These are phyloP conservation scores for Troilus luridus DNA, from an alignment of 2,888 invertebrate genomes.

Conservation along the genomic window DNA sequence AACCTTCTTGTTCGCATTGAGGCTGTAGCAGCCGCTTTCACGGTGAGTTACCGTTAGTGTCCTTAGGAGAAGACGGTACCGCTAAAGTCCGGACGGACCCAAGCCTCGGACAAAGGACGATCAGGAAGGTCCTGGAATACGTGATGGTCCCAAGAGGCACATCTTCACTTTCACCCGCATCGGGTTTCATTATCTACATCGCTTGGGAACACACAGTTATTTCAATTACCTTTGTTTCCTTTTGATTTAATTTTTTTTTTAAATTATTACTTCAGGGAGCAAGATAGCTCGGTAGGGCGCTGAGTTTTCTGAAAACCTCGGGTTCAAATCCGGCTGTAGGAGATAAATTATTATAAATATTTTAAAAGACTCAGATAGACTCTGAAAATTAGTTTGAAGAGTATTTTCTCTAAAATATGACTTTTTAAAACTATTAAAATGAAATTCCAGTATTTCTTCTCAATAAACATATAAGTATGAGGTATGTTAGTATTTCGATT, in stretches of 20 bases:
- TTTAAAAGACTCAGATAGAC: no score
- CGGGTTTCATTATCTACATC: neutral
- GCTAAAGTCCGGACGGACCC: neutral
- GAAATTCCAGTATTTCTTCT: no score
- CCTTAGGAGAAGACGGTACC: slow-evolving; percentile 3
- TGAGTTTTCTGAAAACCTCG: no score
- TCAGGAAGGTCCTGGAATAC: neutral
- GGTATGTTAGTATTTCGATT: no score
- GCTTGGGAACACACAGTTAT: neutral
- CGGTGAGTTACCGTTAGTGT: slow-evolving; percentile 35
- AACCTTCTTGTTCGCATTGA: slow-evolving; percentile 5
- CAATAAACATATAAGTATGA: no score
- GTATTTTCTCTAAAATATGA: no score
- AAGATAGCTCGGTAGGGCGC: no score
- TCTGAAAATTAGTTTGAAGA: no score
- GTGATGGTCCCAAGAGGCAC: neutral
- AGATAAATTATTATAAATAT: no score
- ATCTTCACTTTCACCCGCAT: neutral
- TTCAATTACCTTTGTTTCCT: neutral
- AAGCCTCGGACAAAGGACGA: neutral
- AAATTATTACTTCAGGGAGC: no score
- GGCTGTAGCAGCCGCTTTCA: neutral
- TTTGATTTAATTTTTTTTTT: neutral
- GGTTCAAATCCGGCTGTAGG: no score
- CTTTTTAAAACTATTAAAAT: no score